These are phyloP conservation scores for Beris morrisii DNA, from an alignment of 2,888 invertebrate genomes.

Conservation along the genomic window DNA sequence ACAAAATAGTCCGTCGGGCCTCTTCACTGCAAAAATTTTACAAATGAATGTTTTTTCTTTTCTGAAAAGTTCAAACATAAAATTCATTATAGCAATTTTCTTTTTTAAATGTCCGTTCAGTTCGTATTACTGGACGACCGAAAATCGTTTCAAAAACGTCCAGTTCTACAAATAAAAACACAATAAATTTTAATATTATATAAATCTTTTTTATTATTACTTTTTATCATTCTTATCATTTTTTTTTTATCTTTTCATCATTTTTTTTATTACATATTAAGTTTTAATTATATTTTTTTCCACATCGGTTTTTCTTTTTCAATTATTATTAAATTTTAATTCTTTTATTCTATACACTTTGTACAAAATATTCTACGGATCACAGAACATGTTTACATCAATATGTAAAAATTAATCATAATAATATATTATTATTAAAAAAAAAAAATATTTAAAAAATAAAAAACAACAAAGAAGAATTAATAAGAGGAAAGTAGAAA, in stretches of 20 bases:
- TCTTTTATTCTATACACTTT: slow-evolving; percentile 50
- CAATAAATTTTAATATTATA: too few relatives aligned
- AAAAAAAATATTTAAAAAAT: not conserved
- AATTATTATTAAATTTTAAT: slow-evolving; percentile 15
- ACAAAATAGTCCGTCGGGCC: too few relatives aligned
- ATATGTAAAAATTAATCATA: slow-evolving; percentile 38
- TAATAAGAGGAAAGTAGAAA: not conserved
- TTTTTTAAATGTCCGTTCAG: too few relatives aligned
- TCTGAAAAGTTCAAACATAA: too few relatives aligned
- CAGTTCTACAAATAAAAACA: too few relatives aligned
- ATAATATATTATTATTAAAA: slow-evolving; percentile 4
- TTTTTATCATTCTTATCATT: slow-evolving; percentile 5
- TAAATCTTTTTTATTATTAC: not conserved
- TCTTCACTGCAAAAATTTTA: too few relatives aligned
- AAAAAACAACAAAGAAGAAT: slow-evolving; percentile 3
- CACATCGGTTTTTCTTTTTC: not conserved
- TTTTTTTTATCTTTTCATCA: not conserved
- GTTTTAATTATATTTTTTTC: slow-evolving; percentile 4
- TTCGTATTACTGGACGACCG: too few relatives aligned
- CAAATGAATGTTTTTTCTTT: too few relatives aligned
- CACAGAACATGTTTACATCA: slow-evolving; percentile 51
- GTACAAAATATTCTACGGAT: slow-evolving; percentile 57
- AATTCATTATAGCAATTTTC: too few relatives aligned
- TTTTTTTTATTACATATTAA: slow-evolving; percentile 4
- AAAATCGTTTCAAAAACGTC: too few relatives aligned